Conservation (phyloP, 1,140 invertebrate species). For the Grapholita molesta region DNA sequence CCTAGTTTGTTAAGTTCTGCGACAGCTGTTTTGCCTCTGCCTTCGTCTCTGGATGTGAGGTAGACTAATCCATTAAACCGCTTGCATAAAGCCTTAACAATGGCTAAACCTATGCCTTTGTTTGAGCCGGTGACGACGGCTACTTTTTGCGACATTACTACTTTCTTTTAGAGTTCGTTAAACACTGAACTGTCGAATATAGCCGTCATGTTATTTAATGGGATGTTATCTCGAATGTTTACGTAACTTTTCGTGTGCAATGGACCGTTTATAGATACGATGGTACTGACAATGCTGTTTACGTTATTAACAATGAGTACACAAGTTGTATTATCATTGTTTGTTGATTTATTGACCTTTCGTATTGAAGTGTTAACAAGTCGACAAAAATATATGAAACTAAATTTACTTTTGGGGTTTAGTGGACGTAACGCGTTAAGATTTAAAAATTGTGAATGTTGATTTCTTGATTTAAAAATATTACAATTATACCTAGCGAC, state of each 20-base stretch:
- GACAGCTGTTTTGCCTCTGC: constrained; percentile 76
- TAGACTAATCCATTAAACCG: constrained; percentile 79
- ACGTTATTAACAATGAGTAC: background rate
- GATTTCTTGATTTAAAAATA: too few relatives aligned
- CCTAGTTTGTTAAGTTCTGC: constrained; percentile 62
- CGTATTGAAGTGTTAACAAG: too few relatives aligned
- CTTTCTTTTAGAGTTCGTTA: background rate
- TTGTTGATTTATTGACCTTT: too few relatives aligned
- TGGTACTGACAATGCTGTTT: background rate
- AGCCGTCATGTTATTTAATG: background rate
- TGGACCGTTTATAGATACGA: too few relatives aligned
- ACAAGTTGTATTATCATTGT: background rate
- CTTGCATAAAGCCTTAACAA: constrained; percentile 80
- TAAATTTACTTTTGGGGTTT: too few relatives aligned
- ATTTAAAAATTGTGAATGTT: too few relatives aligned
- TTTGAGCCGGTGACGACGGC: constrained; percentile 81
- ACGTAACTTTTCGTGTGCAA: background rate
- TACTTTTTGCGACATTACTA: constrained; percentile 40
- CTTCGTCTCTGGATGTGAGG: constrained; percentile 79
- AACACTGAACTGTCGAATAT: background rate
- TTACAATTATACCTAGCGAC: too few relatives aligned
- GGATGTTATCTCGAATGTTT: background rate
- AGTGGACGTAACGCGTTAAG: too few relatives aligned
- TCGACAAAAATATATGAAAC: too few relatives aligned
- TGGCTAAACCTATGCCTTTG: constrained; percentile 84